A percentile compares a stretch with the other conserved stretches of the same genome.
phyloP scores from a whole-genome alignment of 2,113 vertebrate genomes.

The Myodes glareolus region DNA sequence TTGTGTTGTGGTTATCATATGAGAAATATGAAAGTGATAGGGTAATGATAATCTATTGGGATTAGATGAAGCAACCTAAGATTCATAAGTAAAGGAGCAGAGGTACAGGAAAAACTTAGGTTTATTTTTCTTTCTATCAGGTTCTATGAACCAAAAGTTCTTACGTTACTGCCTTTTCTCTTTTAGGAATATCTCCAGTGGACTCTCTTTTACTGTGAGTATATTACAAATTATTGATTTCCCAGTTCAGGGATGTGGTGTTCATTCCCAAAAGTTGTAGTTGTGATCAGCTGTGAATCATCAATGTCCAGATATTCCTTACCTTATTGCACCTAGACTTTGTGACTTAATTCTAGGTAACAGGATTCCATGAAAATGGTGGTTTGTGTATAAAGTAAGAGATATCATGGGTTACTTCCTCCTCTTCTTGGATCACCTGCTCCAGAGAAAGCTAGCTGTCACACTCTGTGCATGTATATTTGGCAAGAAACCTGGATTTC shows the following conservation, averaged over 20 bases:
- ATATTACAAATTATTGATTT: background rate
- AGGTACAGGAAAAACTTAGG: background rate
- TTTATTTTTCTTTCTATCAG: background rate
- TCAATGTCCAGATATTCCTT: background rate
- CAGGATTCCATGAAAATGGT: background rate
- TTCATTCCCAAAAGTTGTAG: conserved; percentile 23
- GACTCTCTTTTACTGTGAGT: background rate
- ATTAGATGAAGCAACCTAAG: background rate
- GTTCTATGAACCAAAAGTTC: background rate
- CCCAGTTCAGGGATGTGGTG: background rate
- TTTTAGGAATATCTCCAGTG: background rate
- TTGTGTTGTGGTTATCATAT: background rate
- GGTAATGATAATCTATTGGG: background rate
- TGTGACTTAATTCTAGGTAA: conserved; percentile 1
- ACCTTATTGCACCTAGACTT: background rate
- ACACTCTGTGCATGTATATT: background rate
- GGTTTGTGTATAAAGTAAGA: background rate
- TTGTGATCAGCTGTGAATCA: background rate
- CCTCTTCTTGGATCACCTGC: background rate
- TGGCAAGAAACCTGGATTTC: background rate
- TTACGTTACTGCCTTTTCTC: background rate
- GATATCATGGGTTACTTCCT: background rate
- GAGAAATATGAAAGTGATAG: background rate
- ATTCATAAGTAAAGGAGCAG: background rate
- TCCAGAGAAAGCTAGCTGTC: background rate